A percentile compares a stretch with the other conserved stretches of the same genome.
Evolutionary conservation across 1,140 invertebrate species (phyloP).

Genomic region (Hydropsyche tenuis): DNA sequence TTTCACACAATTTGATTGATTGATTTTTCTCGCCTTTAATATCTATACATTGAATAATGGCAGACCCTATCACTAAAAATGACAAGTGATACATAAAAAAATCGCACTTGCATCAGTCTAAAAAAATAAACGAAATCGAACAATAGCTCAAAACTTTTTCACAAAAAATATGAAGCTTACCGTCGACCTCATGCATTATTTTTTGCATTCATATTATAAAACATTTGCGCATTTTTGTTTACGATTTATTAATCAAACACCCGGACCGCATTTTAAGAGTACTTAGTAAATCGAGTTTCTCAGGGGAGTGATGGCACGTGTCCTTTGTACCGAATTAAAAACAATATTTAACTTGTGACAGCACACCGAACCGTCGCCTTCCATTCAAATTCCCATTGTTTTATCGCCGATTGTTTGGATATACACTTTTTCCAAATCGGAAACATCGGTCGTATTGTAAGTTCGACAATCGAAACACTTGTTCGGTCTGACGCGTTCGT

Average conservation of each 20-base stretch:
- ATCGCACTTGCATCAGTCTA: constrained; percentile 10
- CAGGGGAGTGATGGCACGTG: constrained; percentile 22
- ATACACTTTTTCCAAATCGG: background rate
- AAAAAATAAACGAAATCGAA: constrained; percentile 19
- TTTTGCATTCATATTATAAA: background rate
- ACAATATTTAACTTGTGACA: constrained; percentile 19
- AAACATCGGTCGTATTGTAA: background rate
- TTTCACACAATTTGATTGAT: constrained; percentile 34
- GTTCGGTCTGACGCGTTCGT: constrained; percentile 23
- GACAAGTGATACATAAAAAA: constrained; percentile 28
- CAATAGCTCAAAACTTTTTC: constrained; percentile 20
- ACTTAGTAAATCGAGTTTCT: constrained; percentile 9
- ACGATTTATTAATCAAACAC: constrained; percentile 33
- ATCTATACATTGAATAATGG: constrained; percentile 8
- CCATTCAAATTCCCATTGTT: background rate
- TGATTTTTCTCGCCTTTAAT: constrained; percentile 33
- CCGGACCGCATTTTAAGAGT: constrained; percentile 19
- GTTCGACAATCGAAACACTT: constrained; percentile 30
- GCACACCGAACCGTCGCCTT: background rate
- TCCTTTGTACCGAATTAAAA: constrained; percentile 7
- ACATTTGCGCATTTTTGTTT: constrained; percentile 20
- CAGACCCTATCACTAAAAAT: constrained; percentile 22
- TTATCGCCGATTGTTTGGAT: background rate
- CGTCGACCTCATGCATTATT: background rate
- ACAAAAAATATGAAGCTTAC: constrained; percentile 2